A percentile compares a stretch with the other conserved stretches of the same genome.
Conservation (phyloP, 2,113 vertebrate species). For the Egretta garzetta region DNA sequence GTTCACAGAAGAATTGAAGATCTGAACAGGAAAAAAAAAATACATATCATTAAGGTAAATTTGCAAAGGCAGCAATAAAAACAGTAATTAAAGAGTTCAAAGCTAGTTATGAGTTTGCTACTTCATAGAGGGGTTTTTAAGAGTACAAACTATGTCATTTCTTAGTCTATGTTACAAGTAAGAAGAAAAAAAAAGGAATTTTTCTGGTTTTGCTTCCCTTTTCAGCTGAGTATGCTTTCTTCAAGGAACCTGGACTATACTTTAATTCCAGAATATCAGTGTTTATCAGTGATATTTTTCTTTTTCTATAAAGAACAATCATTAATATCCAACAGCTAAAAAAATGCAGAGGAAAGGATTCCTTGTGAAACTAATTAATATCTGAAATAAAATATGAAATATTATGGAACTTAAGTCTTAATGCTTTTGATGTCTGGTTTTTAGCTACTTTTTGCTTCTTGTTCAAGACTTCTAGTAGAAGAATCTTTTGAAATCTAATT, state of each 20-base stretch:
- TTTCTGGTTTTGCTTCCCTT: neutral
- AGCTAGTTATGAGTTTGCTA: neutral
- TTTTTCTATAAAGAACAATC: neutral
- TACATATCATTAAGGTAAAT: neutral
- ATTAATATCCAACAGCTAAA: neutral
- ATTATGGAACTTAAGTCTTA: neutral
- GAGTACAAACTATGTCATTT: neutral
- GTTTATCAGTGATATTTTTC: neutral
- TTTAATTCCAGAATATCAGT: neutral
- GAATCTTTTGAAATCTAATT: neutral
- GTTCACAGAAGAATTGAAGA: neutral
- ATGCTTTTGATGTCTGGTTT: neutral
- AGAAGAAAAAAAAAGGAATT: neutral
- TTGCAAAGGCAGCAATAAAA: neutral
- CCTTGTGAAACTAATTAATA: neutral
- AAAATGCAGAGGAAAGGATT: neutral
- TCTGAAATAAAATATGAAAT: neutral
- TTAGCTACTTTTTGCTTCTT: neutral
- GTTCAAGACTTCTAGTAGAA: neutral
- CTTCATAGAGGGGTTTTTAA: neutral
- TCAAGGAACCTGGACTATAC: neutral
- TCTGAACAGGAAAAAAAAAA: neutral
- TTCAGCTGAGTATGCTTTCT: neutral
- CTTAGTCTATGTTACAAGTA: neutral
- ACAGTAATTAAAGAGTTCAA: neutral